Base-by-base conservation (phyloP, 2,113 vertebrate genomes). In the Rynchops niger region DNA sequence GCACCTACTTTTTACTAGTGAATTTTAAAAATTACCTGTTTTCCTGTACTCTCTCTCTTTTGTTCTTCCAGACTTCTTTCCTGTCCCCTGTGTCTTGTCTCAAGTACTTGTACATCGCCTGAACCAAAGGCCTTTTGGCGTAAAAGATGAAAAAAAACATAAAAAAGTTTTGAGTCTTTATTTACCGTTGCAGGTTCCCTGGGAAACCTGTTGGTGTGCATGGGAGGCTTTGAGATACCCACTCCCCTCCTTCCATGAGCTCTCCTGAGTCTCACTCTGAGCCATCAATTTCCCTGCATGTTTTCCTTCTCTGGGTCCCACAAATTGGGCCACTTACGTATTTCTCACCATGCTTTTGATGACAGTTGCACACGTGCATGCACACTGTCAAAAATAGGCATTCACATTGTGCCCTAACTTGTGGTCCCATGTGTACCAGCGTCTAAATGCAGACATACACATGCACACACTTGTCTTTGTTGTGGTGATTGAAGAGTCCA, bases 341-440 rank as follows among this genome's bases (percentile, higher is more conserved):
- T 55, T 86, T 92, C 58, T 90, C 21, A 18, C 34, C 20, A 9
- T 9, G 26, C 6, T 12, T 13, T 63, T 29, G 40, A 29, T 34
- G 9, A 9, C 59, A 21, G 16, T 19, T 38, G n/a, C 25, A 13
- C 22, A 17, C 4, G 2, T 12, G 10, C 18, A 23, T 0, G 2
- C 2, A 7, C 25, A 2, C 15, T 79, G 49, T 25, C 56, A 55
- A 42, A 84, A 58, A 7, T n/a, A 74, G 25, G 18, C 27, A 12
- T 29, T 52, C 63, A 34, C 9, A 0, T 21, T 74, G 19, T 25
- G 43, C 38, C 50, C 23, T 11, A 61, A 0, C 30, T 85, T 79
- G 13, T 36, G 59, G 26, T 50, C 25, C 29, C 30, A 42, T 1
- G 0, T 9, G 9, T 62, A n/a, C 6, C 7, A 26, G 2, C 22